A percentile compares a stretch with the other conserved stretches of the same genome.
These are phyloP conservation scores for Cyphomyrus discorhynchus DNA, from an alignment of 2,113 vertebrate species.

Conservation along the genomic window DNA sequence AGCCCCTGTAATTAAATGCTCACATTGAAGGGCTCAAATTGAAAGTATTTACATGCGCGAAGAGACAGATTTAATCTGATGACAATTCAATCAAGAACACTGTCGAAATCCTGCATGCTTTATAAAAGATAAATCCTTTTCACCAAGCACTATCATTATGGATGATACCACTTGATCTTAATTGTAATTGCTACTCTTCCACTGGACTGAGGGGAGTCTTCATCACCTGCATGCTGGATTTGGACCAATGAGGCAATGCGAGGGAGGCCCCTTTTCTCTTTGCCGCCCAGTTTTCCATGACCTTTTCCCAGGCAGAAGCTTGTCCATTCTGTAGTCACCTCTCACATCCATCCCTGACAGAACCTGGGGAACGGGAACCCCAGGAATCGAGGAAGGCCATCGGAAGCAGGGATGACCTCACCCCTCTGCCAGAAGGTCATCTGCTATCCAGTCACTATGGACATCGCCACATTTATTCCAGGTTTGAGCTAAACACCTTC, in stretches of 20 bases:
- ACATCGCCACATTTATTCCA: not conserved
- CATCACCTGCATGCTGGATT: not conserved
- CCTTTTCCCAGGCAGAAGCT: conserved; percentile 59
- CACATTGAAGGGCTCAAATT: conserved; percentile 31
- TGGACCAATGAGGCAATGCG: not conserved
- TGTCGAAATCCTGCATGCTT: not conserved
- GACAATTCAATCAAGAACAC: not conserved
- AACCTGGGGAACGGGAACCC: not conserved
- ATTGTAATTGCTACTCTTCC: not conserved
- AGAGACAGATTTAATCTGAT: conserved; percentile 7
- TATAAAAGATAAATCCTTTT: not conserved
- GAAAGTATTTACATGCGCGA: conserved; percentile 11
- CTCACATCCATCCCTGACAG: not conserved
- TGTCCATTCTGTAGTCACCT: conserved; percentile 40
- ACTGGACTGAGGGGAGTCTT: not conserved
- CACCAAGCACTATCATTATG: not conserved
- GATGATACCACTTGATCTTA: not conserved
- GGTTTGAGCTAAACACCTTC: not conserved
- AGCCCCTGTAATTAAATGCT: conserved; percentile 60
- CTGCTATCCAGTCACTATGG: not conserved
- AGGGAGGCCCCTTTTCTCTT: conserved; percentile 10
- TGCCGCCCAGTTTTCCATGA: conserved; percentile 57
- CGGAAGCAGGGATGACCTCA: not conserved
- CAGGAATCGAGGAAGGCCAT: not conserved
- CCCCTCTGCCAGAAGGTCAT: not conserved